Base-by-base conservation (phyloP, 2,113 vertebrate species). In the Genyomyrus donnyi region DNA sequence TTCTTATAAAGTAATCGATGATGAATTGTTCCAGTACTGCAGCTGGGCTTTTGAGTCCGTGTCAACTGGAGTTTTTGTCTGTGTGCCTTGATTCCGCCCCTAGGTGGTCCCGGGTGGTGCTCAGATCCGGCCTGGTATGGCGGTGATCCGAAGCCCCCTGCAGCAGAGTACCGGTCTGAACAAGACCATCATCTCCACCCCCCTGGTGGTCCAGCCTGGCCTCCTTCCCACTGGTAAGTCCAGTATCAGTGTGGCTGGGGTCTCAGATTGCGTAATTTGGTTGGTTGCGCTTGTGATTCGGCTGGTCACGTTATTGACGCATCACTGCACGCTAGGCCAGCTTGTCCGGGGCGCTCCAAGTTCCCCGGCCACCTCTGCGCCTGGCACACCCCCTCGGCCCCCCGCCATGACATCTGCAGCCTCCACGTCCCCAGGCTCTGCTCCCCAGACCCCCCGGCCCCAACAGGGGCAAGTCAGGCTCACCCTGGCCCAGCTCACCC, bases 391-490 rank as follows among this genome's bases (percentile, higher is more conserved):
- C 93, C 90, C 35, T 17, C 96, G 0, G 3, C 85, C 27, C 42
- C 97, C 3, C 95, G 95, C 80, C 45, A 5, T 48, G 42, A 24
- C 45, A 11, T 24, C 83, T 89, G 91, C 52, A 80, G 31, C 35
- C 74, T 45, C 96, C 6, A 1, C 93, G 0, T 8, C 96, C 0
- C 84, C 84, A 86, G 48, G 86, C 86, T 35, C 86, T 17, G 93
- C 52, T 0, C 94, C 89, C 90, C 93, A 93, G 70, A 53, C 93
- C 39, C 91, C 94, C 88, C 96, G 98, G 5, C 97, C 98, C 0
- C 99, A 99, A 89, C 99, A 99, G 94, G 98, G 99, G 27, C 98
- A 99, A 91, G 99, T 99, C 89, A 99, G 99, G 90, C 98, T 99
- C 39, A 99, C 99, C 2, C 97, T 99, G 97, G 98, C 98, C 19